Conservation (phyloP, 2,797 vertebrate genomes). For the Labroides dimidiatus region DNA sequence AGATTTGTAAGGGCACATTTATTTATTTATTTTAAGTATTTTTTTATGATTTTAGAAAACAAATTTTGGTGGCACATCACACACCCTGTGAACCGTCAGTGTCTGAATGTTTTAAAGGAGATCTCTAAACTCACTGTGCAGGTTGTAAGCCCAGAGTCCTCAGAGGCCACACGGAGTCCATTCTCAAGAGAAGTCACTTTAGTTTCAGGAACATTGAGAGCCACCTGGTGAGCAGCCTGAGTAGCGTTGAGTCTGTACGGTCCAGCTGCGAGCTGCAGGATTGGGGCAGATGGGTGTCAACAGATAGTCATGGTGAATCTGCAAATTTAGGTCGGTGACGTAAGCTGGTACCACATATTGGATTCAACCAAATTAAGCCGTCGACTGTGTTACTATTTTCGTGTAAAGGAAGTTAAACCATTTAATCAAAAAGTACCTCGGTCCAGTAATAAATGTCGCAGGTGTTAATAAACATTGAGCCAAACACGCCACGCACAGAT, state of each 20-base stretch:
- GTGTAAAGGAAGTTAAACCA: no score
- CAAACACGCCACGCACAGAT: not conserved
- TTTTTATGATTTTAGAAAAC: not conserved
- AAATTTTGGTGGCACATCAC: not conserved
- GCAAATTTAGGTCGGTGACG: not conserved
- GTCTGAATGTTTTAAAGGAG: not conserved
- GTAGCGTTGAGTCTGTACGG: slow-evolving; percentile 77
- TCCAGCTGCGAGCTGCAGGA: slow-evolving; percentile 72
- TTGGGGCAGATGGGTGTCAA: not conserved
- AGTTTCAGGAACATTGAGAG: slow-evolving; percentile 96
- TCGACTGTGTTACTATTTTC: not conserved
- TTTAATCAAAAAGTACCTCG: not conserved
- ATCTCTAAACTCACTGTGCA: slow-evolving; percentile 88
- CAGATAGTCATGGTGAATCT: slow-evolving; percentile 30
- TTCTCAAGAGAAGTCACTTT: slow-evolving; percentile 91
- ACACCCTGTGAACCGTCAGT: no score
- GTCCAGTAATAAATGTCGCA: not conserved
- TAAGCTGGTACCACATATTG: not conserved
- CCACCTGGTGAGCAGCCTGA: slow-evolving; percentile 85
- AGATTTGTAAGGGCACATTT: no score
- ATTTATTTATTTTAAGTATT: no score
- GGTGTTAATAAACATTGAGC: slow-evolving; percentile 2
- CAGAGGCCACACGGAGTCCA: slow-evolving; percentile 94
- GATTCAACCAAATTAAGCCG: rapidly evolving
- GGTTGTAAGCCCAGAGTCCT: slow-evolving; percentile 93